Percentiles rank a stretch among this genome's conserved stretches.
Conservation (phyloP, 2,888 invertebrate species). For the Tetragonisca angustula region DNA sequence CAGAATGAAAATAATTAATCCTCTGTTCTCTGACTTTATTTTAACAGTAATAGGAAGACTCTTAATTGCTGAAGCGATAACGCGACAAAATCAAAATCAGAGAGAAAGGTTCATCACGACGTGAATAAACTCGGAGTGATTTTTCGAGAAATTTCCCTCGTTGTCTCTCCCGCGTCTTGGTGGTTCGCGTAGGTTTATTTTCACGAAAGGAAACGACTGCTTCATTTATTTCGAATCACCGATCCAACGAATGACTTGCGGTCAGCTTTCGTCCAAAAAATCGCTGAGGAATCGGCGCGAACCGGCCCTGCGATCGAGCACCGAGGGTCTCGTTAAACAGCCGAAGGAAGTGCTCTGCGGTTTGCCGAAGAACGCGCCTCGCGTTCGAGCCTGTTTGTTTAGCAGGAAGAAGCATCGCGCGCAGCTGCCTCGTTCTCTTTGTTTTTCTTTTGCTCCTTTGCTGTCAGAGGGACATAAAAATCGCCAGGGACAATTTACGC, state of each 20-base stretch:
- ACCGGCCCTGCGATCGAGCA: slow-evolving; percentile 70
- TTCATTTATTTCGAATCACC: slow-evolving; percentile 54
- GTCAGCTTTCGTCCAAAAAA: slow-evolving; percentile 70
- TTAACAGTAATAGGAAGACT: too few relatives aligned
- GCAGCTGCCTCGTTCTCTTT: slow-evolving; percentile 29
- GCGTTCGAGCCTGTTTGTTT: slow-evolving; percentile 66
- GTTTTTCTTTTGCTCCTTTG: not conserved
- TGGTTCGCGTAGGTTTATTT: slow-evolving; percentile 31
- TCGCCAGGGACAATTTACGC: too few relatives aligned
- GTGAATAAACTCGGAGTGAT: too few relatives aligned
- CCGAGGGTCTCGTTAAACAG: slow-evolving; percentile 73
- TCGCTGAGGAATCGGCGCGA: slow-evolving; percentile 73
- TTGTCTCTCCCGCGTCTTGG: slow-evolving; percentile 20
- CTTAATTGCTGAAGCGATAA: too few relatives aligned
- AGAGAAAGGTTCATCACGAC: too few relatives aligned
- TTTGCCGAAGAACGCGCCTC: slow-evolving; percentile 68
- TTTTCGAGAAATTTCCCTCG: not conserved
- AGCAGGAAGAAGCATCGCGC: slow-evolving; percentile 52
- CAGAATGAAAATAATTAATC: too few relatives aligned
- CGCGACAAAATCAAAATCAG: too few relatives aligned
- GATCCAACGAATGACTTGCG: slow-evolving; percentile 62
- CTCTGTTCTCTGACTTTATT: too few relatives aligned
- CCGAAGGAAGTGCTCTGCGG: slow-evolving; percentile 72
- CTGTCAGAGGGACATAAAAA: not conserved
- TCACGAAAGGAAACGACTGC: slow-evolving; percentile 14